phyloP scores from a whole-genome alignment of 2,888 invertebrate species.

The Entomobrya proxima region DNA sequence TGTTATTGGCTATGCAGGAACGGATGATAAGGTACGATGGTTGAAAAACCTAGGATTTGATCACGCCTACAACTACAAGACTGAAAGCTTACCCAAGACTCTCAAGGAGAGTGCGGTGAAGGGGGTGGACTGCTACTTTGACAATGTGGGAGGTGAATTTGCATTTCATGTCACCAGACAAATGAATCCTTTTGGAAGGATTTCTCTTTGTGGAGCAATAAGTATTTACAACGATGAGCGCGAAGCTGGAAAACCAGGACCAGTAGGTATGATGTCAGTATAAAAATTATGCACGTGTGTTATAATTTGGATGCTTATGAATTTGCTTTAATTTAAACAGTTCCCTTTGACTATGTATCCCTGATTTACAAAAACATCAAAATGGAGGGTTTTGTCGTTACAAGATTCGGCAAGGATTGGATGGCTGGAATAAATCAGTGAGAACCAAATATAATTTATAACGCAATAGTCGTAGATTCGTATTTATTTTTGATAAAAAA shows the following conservation, averaged over 20 bases:
- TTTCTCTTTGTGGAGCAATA: conserved; percentile 84
- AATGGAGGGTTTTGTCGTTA: conserved; percentile 82
- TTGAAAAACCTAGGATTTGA: conserved; percentile 84
- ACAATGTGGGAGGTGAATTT: conserved; percentile 85
- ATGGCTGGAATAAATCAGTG: conserved; percentile 80
- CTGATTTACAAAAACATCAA: conserved; percentile 81
- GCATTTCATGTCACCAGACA: conserved; percentile 79
- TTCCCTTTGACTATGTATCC: conserved; percentile 80
- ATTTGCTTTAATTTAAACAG: conserved; percentile 44
- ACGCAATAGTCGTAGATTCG: too few species aligned
- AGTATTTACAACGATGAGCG: conserved; percentile 81
- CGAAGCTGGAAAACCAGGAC: too few species aligned
- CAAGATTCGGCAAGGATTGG: conserved; percentile 81
- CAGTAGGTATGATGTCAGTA: too few species aligned
- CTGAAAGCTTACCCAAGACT: conserved; percentile 79
- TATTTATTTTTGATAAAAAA: not conserved
- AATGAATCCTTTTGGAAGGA: conserved; percentile 82
- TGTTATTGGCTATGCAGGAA: conserved; percentile 85
- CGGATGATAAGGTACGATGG: conserved; percentile 85
- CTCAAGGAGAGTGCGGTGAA: conserved; percentile 82
- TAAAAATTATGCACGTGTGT: not conserved
- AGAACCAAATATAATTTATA: conserved; percentile 75
- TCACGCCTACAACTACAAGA: conserved; percentile 85
- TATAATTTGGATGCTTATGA: not conserved
- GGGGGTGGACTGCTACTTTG: conserved; percentile 86